Conservation (phyloP, 1,140 invertebrate genomes). For the Solenopsis fugax region DNA sequence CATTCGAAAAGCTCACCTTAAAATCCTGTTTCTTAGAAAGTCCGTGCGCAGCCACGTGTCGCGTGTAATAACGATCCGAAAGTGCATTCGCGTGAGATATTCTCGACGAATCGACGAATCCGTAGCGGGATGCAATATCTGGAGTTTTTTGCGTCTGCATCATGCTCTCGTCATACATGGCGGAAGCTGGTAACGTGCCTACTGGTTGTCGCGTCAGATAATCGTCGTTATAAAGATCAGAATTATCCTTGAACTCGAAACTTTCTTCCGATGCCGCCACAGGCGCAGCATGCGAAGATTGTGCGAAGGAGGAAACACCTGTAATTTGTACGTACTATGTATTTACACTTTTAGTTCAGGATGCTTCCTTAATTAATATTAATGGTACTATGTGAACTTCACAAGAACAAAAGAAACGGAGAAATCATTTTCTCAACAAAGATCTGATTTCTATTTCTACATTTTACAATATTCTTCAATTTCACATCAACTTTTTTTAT, state of each 20-base stretch:
- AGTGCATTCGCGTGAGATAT: slow-evolving; percentile 79
- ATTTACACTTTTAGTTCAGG: slow-evolving; percentile 7
- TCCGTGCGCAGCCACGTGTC: slow-evolving; percentile 79
- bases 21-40: slow-evolving; percentile 86
- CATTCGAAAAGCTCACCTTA: slow-evolving; percentile 80
- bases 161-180: slow-evolving; percentile 85
- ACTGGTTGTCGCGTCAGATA: slow-evolving; percentile 83
- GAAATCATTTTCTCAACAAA: not conserved
- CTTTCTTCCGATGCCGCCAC: slow-evolving; percentile 87
- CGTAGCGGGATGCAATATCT: slow-evolving; percentile 82
- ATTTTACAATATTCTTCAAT: not conserved
- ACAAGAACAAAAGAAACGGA: slow-evolving; percentile 15
- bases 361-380: slow-evolving; percentile 43
- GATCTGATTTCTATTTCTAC: not conserved
- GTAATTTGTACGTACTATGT: slow-evolving; percentile 65
- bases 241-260: slow-evolving; percentile 90
- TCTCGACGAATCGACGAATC: slow-evolving; percentile 79
- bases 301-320: slow-evolving; percentile 86
- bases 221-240: slow-evolving; percentile 83
- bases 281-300: slow-evolving; percentile 81
- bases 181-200: slow-evolving; percentile 85
- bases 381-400: not conserved
- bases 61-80: slow-evolving; percentile 83
- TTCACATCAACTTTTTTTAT: not conserved
- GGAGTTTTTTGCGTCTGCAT: slow-evolving; percentile 79